Conservation (phyloP, 2,888 invertebrate species). For the Plutella xylostella region DNA sequence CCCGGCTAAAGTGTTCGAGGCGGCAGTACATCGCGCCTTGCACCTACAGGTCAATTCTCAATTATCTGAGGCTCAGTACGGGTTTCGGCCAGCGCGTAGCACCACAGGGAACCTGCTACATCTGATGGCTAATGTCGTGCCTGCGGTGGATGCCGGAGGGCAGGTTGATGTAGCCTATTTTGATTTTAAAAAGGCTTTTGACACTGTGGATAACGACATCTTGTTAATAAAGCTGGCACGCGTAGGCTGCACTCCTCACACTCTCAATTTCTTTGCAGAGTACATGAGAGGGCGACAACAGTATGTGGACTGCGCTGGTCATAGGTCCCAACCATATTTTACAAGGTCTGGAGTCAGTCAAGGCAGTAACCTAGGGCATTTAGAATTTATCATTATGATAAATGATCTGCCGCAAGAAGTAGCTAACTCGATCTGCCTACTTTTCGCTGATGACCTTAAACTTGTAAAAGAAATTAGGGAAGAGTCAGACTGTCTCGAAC, state of each 20-base stretch:
- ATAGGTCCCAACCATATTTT: not conserved
- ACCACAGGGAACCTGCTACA: not conserved
- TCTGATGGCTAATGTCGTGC: not conserved
- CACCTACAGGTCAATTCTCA: not conserved
- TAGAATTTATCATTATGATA: conserved; percentile 3
- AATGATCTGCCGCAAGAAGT: conserved; percentile 3
- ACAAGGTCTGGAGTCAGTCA: conserved; percentile 4
- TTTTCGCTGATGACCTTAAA: conserved; percentile 1
- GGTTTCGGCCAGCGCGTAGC: not conserved
- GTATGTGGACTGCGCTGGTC: not conserved
- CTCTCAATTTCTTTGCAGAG: not conserved
- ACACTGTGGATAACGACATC: not conserved
- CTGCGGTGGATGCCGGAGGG: not conserved
- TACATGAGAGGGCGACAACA: not conserved
- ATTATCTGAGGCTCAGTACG: not conserved
- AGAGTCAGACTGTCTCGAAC: not conserved
- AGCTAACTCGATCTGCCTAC: not conserved
- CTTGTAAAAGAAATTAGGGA: not conserved
- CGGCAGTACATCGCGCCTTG: not conserved
- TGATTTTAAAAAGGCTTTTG: conserved; percentile 3
- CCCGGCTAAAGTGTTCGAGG: not conserved
- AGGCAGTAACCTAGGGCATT: conserved; percentile 1
- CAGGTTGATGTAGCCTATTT: not conserved
- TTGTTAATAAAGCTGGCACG: not conserved
- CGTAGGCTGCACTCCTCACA: not conserved